Evolutionary conservation across 2,113 vertebrate species (phyloP), one percentile per base, ranked within the genome.

Genomic region (Amphilophus citrinellus): DNA sequence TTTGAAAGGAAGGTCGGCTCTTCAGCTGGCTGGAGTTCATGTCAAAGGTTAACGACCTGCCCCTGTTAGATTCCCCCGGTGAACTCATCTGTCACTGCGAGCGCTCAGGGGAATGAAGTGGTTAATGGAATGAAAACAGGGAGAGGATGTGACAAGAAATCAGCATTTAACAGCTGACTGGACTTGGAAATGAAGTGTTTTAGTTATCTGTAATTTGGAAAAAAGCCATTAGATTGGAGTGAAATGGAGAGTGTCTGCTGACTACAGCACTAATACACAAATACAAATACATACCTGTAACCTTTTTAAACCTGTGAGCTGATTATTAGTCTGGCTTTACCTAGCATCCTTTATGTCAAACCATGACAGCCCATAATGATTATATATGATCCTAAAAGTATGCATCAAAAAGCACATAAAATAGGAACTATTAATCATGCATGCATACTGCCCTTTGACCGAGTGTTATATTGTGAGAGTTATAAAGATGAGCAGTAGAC

Each of bases 381-480:
- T 27, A 14, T 37, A 47, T 82, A 17, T 44, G 18, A 37, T 57
- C 57, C 27, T 6, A 78, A 44, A 59, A 39, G 60, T 60, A 35
- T 63, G 18, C 22, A 73, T 37, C 15, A 53, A 42, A 71, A 24
- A 57, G 42, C 37, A 59, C 59, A 53, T 11, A 35, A 58, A 56
- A 66, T 13, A 47, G 66, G 30, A 80, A 50, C 47, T 22, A 79
- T 62, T 50, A 66, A 37, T 35, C 61, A 68, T 17, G 17, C 57
- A 61, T 61, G 65, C 78, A 57, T 66, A 30, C 35, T 92, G 95
- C 89, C 91, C 96, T 96, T 96, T 96, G 96, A 91, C 90, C 95
- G 13, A n/a, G 58, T 83, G 88, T 94, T 94, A 92, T 91, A 84
- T 77, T 62, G 63, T 81, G 47, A 68, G 82, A 61, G 91, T 80